Evolutionary conservation across 2,797 vertebrate genomes (phyloP).

Genomic region (Falco novaeseelandiae): DNA sequence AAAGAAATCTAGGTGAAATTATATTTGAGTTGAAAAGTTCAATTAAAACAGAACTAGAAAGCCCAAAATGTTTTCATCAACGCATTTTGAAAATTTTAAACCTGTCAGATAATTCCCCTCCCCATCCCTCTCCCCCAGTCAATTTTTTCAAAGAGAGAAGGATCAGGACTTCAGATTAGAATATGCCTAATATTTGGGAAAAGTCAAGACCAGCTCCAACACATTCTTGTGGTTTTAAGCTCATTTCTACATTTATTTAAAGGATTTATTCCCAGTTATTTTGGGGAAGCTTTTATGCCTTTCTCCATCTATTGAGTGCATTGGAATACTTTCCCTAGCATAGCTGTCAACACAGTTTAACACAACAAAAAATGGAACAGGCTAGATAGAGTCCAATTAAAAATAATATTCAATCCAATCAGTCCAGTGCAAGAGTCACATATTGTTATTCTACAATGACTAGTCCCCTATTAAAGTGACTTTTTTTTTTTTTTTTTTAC

Average conservation of each 20-base stretch:
- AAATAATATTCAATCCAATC: background rate
- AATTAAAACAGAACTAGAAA: background rate
- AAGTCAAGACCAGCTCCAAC: background rate
- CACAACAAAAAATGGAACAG: background rate
- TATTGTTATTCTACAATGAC: background rate
- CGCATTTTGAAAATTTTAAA: background rate
- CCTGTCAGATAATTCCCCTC: background rate
- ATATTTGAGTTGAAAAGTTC: background rate
- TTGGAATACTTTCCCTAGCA: background rate
- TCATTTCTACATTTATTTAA: background rate
- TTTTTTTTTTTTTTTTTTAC: background rate
- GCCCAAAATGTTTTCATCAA: background rate
- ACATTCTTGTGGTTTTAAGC: background rate
- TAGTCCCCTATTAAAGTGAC: background rate
- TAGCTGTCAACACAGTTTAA: conserved; percentile 28
- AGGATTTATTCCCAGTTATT: background rate
- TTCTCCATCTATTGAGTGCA: background rate
- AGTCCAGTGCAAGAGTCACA: background rate
- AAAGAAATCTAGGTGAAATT: background rate
- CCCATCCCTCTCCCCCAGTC: background rate
- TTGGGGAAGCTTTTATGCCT: conserved; percentile 1
- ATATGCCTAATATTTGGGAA: background rate
- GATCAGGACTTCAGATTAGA: background rate
- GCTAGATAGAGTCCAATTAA: background rate
- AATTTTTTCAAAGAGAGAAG: background rate